Base-by-base conservation (phyloP, 2,113 vertebrate genomes). In the Trachemys scripta region DNA sequence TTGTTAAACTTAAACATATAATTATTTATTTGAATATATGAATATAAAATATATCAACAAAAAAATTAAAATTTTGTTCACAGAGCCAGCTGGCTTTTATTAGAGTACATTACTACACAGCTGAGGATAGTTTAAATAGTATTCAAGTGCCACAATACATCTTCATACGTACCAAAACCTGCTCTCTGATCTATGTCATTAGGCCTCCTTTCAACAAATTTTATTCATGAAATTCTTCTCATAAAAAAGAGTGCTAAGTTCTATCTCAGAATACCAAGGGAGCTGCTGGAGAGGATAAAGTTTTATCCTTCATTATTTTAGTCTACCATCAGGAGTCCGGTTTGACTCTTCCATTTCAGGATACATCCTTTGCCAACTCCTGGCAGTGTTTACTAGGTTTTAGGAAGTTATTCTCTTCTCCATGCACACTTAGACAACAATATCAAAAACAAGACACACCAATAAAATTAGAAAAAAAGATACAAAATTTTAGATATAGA, bases 381-480 rank as follows among this genome's bases (percentile, higher is more conserved):
- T 42, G 42, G 42, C 42, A 42, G 42, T 42, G 42, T 42, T 42
- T 42, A 42, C 42, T 42, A 42, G 42, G 42, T 42, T 57, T 92
- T 91, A 84, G n/a, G 27, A 85, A 24, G 20, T 65, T 65, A 65
- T 65, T 62, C 59, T 35, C 29, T 65, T 65, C 14, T 35, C 14
- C 31, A 82, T 47, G 6, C 90, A 65, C 1, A 86, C 45, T 3
- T 0, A 89, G 25, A 78, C 5, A 78, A 87, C 50, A 45, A 65
- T 0, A 81, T 35, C 16, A 89, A 8, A 29, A 93, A 56, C 12
- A 84, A 56, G 0, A 0, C 3, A 87, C 17, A 69, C 90, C 82
- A 56, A 25, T 72, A 85, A 91, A 80, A 88, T 65, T 54, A 94
- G 51, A 82, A 90, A 82, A 6, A 62, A 51, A 2, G 56, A 80